phyloP scores from a whole-genome alignment of 2,797 vertebrate genomes.

The Sparidentex hasta region DNA sequence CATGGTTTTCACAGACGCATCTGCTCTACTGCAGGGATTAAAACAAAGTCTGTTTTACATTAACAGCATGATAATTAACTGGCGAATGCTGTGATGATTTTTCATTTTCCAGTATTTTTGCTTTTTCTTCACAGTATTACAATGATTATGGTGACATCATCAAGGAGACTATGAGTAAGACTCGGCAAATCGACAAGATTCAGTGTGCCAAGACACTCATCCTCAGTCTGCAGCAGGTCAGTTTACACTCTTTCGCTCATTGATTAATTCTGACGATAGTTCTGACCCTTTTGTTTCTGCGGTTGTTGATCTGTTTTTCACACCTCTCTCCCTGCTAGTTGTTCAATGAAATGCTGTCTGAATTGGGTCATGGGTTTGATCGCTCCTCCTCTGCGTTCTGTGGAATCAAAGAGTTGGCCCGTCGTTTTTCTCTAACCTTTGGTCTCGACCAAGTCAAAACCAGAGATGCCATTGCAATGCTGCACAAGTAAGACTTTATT shows the following conservation, averaged over 20 bases:
- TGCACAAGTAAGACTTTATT: constrained; percentile 93
- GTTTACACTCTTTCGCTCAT: constrained; percentile 46
- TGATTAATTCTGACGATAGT: background rate
- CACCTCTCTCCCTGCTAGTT: constrained; percentile 82
- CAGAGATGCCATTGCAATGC: constrained; percentile 98
- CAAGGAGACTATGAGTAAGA: constrained; percentile 99
- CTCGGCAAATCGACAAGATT: constrained; percentile 98
- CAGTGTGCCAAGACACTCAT: constrained; percentile 99
- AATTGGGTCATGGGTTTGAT: constrained; percentile 97
- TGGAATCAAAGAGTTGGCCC: constrained; percentile 98
- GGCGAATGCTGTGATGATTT: background rate
- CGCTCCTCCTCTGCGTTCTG: constrained; percentile 97
- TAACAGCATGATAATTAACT: background rate
- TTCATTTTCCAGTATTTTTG: background rate
- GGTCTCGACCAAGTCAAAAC: constrained; percentile 99
- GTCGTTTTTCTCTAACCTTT: constrained; percentile 98
- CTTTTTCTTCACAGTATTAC: constrained; percentile 90
- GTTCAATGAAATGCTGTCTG: constrained; percentile 99
- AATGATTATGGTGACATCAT: constrained; percentile 99
- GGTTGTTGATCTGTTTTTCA: constrained; percentile 1
- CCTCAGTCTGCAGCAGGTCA: constrained; percentile 98
- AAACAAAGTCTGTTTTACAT: background rate
- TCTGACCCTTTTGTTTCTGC: background rate
- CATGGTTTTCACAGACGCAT: background rate
- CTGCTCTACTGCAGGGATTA: background rate